Evolutionary conservation across 2,113 vertebrate genomes (phyloP).

Genomic region (Empidonax traillii): DNA sequence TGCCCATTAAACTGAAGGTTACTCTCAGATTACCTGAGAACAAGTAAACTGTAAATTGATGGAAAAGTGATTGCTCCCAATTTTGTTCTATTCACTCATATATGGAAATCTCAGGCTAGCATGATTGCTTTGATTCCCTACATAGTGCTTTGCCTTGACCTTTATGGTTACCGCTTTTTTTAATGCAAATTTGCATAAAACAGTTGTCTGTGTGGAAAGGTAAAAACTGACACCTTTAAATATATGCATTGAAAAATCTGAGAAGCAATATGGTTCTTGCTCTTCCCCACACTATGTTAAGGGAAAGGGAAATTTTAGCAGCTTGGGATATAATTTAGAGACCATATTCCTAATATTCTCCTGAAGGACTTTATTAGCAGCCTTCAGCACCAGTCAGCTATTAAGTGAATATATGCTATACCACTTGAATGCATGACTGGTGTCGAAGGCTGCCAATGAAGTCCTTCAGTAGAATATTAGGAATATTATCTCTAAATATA

Average conservation of each 20-base stretch:
- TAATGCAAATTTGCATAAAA: background rate
- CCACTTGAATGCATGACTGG: background rate
- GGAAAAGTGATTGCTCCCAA: background rate
- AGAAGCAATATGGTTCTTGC: background rate
- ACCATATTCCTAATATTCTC: background rate
- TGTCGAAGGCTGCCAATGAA: background rate
- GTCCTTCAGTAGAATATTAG: background rate
- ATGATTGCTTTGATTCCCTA: background rate
- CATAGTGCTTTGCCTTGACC: background rate
- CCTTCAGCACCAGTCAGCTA: fast-evolving
- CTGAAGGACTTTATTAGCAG: background rate
- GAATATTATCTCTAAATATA: background rate
- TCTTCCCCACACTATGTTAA: background rate
- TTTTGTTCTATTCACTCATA: background rate
- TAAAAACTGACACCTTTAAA: background rate
- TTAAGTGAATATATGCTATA: background rate
- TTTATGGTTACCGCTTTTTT: background rate
- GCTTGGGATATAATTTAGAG: background rate
- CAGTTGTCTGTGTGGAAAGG: background rate
- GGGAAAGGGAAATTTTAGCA: background rate
- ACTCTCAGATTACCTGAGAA: background rate
- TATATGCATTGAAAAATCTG: background rate
- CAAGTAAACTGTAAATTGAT: background rate
- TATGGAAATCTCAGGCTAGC: background rate
- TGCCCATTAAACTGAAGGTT: background rate